phyloP scores from a whole-genome alignment of 2,797 vertebrate species.

The Lepilemur septentrionalis region DNA sequence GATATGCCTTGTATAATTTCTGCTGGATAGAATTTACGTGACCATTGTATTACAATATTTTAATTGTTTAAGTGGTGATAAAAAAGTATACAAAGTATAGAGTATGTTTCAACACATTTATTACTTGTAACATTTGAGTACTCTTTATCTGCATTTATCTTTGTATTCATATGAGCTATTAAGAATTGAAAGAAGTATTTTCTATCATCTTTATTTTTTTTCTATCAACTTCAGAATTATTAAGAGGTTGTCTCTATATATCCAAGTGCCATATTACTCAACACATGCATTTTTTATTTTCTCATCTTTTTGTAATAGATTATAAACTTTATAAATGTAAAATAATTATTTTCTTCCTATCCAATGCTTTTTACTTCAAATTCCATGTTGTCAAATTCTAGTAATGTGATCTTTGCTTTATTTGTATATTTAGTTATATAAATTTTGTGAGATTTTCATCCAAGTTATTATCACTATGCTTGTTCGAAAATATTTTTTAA shows the following conservation, averaged over 20 bases:
- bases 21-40: neutral
- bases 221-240: neutral
- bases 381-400: neutral
- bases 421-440: neutral
- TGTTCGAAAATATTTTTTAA: neutral
- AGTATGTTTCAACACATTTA: neutral
- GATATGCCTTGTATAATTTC: neutral
- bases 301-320: neutral
- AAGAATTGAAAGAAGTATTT: neutral
- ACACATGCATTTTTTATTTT: neutral
- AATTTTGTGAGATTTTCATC: neutral
- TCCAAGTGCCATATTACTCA: neutral
- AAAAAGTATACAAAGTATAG: neutral
- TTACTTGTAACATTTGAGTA: neutral
- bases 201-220: neutral
- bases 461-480: neutral
- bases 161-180: neutral
- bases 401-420: neutral
- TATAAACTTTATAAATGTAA: neutral
- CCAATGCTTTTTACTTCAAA: neutral
- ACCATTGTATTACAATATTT: neutral
- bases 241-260: neutral
- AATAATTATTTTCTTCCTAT: neutral
- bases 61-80: constrained; percentile 2
- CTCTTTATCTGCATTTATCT: neutral